Evolutionary conservation across 2,797 vertebrate genomes (phyloP), one percentile per base, ranked within the genome.

Genomic region (Oryzias dopingdopingensis): DNA sequence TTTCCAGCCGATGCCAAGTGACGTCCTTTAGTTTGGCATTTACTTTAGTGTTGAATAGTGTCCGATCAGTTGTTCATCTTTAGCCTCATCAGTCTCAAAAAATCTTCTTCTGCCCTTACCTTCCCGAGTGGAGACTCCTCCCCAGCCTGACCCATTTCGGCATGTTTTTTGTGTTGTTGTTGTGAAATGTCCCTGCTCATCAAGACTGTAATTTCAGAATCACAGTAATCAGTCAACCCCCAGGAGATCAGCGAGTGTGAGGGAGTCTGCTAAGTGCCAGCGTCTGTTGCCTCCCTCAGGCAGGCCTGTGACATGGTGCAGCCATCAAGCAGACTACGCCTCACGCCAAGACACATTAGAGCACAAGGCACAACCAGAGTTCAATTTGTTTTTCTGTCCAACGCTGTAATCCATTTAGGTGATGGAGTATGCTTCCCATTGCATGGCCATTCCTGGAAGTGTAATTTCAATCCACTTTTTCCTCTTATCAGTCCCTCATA

Each of bases 161-260:
- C 14, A 70, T 56, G 29, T 53, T 51, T 65, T 77, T 80, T 76
- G 65, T 67, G 44, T 46, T 46, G 44, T 65, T 63, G 6, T 61
- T 52, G 56, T 69, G 65, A 84, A 86, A 81, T 65, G 71, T 72
- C 82, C 68, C 81, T 72, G 81, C 90, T 90, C 89, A 91, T 92
- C 90, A 90, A 85, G 87, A 82, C 84, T 86, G 86, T 90, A 89
- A 92, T 91, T 91, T 91, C 89, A 90, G 88, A 87, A 91, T 91
- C 89, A 84, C 88, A 85, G 90, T 92, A 91, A 92, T 92, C 91
- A 91, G 89, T 78, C 84, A 83, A 78, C 81, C 91, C 89, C 87
- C 87, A 81, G 88, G 90, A 90, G 87, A 83, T 79, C 76, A 74
- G 86, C 69, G 24, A 86, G 86, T 70, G 59, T 65, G 82, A 84